Conservation (phyloP, 2,888 invertebrate species). For the Ophioninae sp. region DNA sequence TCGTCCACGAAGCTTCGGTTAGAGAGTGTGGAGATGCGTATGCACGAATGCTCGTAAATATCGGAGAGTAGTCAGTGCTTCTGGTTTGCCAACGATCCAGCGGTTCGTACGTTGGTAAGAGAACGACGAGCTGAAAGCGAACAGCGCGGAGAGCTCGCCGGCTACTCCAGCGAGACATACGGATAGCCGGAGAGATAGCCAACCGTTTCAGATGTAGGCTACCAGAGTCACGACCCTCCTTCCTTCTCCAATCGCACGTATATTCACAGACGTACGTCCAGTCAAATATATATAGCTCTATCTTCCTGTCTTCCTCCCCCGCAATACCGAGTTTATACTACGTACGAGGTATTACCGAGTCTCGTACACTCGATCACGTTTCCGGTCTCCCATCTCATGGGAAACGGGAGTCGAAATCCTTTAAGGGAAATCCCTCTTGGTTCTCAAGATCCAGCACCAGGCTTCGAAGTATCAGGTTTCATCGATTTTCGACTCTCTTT, state of each 20-base stretch:
- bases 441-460: slow-evolving; percentile 39
- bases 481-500: background rate
- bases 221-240: slow-evolving; percentile 78
- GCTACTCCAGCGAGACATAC: slow-evolving; percentile 60
- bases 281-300: slow-evolving; percentile 6
- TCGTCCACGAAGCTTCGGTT: background rate
- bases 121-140: slow-evolving; percentile 65
- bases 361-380: slow-evolving; percentile 48
- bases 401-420: slow-evolving; percentile 51
- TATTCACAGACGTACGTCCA: background rate
- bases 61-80: slow-evolving; percentile 71
- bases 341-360: slow-evolving; percentile 25
- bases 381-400: slow-evolving; percentile 31
- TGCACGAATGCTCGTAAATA: slow-evolving; percentile 67
- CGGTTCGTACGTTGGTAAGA: slow-evolving; percentile 63
- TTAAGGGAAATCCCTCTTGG: slow-evolving; percentile 21
- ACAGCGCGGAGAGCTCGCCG: slow-evolving; percentile 55
- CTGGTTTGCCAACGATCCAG: slow-evolving; percentile 63
- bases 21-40: background rate
- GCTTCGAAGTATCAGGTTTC: background rate
- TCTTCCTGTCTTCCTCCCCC: slow-evolving; percentile 49
- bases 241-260: slow-evolving; percentile 67
- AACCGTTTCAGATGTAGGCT: slow-evolving; percentile 77
- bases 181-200: slow-evolving; percentile 71
- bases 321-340: slow-evolving; percentile 52